Evolutionary conservation across 2,888 invertebrate genomes (phyloP).

Genomic region (Drosophila colorata): DNA sequence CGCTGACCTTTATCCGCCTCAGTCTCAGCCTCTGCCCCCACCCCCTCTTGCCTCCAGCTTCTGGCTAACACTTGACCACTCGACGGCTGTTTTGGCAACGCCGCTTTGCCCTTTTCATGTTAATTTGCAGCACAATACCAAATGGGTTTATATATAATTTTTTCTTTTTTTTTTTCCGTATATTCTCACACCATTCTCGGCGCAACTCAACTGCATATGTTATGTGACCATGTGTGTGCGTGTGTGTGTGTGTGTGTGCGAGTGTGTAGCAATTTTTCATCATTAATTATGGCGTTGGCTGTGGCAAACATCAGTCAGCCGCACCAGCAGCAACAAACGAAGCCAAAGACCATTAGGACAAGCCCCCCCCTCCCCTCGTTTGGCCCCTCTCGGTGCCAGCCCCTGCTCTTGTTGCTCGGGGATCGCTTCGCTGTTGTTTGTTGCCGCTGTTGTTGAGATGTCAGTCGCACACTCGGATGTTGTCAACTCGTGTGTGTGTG

Average conservation of each 20-base stretch:
- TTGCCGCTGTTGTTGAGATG: slow-evolving; percentile 67
- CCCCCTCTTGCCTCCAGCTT: not conserved
- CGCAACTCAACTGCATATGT: slow-evolving; percentile 62
- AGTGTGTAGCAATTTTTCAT: slow-evolving; percentile 77
- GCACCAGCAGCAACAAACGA: slow-evolving; percentile 56
- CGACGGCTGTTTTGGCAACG: slow-evolving; percentile 61
- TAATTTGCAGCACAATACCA: slow-evolving; percentile 71
- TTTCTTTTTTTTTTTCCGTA: slow-evolving; percentile 7
- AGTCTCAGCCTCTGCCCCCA: not conserved
- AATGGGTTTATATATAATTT: slow-evolving; percentile 59
- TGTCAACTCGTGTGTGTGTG: slow-evolving; percentile 64
- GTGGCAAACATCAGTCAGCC: slow-evolving; percentile 77
- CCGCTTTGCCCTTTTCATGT: slow-evolving; percentile 78
- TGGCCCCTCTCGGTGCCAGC: not conserved
- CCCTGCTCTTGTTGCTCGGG: slow-evolving; percentile 5
- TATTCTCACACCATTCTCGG: slow-evolving; percentile 9
- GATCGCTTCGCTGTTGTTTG: slow-evolving; percentile 32
- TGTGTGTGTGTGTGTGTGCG: slow-evolving; percentile 23
- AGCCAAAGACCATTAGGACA: slow-evolving; percentile 74
- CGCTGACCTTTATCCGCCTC: slow-evolving; percentile 38
- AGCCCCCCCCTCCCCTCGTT: slow-evolving; percentile 10
- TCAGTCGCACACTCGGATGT: slow-evolving; percentile 75
- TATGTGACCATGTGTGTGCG: slow-evolving; percentile 47
- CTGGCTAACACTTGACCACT: slow-evolving; percentile 45
- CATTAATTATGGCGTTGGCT: slow-evolving; percentile 78